Percentiles rank a stretch among this genome's conserved stretches.
phyloP scores from a whole-genome alignment of 30 jellyfish, hydroid and myxozoan species.

The Turritopsis dohrnii region DNA sequence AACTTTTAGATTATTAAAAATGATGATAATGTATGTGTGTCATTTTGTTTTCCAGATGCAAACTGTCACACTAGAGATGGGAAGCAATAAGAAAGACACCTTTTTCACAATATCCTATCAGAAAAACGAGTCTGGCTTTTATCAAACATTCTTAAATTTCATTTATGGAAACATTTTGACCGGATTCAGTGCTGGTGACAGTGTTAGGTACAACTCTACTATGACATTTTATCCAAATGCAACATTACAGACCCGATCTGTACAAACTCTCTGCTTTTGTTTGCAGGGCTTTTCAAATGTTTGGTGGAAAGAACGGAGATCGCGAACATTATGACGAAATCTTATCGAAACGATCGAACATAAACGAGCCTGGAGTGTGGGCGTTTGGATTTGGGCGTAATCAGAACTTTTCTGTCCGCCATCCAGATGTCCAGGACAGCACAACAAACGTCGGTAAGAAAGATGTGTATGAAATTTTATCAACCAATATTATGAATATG shows the following conservation, averaged over 20 bases:
- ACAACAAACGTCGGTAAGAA: background rate
- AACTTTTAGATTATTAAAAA: too few relatives aligned
- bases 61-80: background rate
- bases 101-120: background rate
- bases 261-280: background rate
- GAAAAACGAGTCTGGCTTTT: background rate
- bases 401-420: background rate
- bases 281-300: background rate
- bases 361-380: background rate
- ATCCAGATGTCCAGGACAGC: background rate
- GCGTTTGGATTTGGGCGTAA: background rate
- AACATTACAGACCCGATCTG: too few relatives aligned
- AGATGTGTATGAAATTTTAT: too few relatives aligned
- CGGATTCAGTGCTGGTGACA: background rate
- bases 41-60: background rate
- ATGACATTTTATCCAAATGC: too few relatives aligned
- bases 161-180: background rate
- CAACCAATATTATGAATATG: too few relatives aligned
- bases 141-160: background rate
- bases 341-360: background rate
- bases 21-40: too few relatives aligned
- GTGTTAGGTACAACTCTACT: background rate
- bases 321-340: background rate
- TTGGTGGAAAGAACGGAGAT: background rate
- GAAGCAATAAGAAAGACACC: background rate